Evolutionary conservation across 2,888 invertebrate genomes (phyloP).

Genomic region (Dione juno): DNA sequence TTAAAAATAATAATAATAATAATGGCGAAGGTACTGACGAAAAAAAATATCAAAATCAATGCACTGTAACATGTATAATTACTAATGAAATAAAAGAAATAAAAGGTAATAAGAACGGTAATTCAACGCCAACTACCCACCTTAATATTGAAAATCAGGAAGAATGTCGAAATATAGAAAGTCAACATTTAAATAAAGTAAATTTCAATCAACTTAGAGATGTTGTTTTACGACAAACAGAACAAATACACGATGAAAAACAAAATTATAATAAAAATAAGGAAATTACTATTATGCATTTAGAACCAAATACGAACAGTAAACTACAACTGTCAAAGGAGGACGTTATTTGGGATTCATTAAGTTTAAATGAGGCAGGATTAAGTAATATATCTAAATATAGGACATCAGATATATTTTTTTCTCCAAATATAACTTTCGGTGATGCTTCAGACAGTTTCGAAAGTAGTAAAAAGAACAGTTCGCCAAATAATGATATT

Average conservation of each 20-base stretch:
- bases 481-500: slow-evolving; percentile 49
- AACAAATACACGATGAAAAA: background rate
- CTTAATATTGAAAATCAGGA: background rate
- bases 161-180: background rate
- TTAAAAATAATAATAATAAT: background rate
- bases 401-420: slow-evolving; percentile 57
- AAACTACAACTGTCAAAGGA: slow-evolving; percentile 49
- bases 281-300: background rate
- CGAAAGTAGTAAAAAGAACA: slow-evolving; percentile 46
- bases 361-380: slow-evolving; percentile 65
- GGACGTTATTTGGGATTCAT: slow-evolving; percentile 70
- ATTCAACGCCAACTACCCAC: background rate
- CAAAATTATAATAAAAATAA: background rate
- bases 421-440: slow-evolving; percentile 72
- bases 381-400: slow-evolving; percentile 64
- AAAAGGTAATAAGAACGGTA: background rate
- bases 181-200: background rate
- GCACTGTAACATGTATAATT: background rate
- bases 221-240: background rate
- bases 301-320: background rate
- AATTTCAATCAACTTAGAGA: background rate
- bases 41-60: background rate
- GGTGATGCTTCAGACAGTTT: slow-evolving; percentile 53
- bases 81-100: background rate
- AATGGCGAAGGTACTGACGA: background rate